Evolutionary conservation across 2,113 vertebrate species (phyloP).

Genomic region (Origma solitaria): DNA sequence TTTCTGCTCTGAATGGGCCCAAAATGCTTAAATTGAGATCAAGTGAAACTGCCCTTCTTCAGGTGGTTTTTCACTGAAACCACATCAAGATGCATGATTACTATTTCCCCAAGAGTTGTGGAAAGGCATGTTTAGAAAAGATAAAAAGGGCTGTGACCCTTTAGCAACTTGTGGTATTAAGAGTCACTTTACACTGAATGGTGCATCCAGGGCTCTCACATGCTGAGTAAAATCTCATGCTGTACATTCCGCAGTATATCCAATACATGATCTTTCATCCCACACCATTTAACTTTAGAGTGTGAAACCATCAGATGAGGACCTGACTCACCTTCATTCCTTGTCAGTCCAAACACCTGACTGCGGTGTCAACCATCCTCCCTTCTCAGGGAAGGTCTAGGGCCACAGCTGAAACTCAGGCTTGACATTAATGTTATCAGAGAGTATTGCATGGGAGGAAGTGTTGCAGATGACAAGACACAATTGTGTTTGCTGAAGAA

Average conservation of each 20-base stretch:
- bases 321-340: neutral
- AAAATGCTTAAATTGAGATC: neutral
- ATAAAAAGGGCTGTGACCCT: neutral
- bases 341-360: neutral
- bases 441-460: neutral
- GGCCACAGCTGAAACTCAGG: neutral
- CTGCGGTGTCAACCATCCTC: neutral
- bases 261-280: neutral
- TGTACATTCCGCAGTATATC: neutral
- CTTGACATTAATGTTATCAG: neutral
- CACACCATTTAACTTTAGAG: neutral
- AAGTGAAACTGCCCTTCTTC: constrained; percentile 31
- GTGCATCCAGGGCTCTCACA: neutral
- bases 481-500: neutral
- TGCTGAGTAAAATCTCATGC: neutral
- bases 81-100: neutral
- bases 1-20: constrained; percentile 30
- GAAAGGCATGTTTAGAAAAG: neutral
- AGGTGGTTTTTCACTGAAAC: neutral
- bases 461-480: neutral
- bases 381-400: neutral
- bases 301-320: neutral
- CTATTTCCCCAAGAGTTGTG: neutral
- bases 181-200: neutral
- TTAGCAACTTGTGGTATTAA: neutral